phyloP scores from a whole-genome alignment of 2,888 invertebrate species.

The Philereme transversata region DNA sequence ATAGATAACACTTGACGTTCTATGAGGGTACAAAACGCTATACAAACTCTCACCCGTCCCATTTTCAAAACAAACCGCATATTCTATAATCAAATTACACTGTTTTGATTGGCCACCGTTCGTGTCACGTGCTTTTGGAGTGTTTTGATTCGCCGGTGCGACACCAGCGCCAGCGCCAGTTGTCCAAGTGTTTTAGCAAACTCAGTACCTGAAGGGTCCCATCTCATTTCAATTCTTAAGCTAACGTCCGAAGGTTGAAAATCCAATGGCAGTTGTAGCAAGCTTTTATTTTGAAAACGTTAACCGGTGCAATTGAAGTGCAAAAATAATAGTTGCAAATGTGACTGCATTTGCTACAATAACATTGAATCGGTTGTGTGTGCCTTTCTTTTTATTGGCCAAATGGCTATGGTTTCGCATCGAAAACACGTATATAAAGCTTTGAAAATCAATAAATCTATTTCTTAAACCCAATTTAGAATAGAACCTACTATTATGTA shows the following conservation, averaged over 20 bases:
- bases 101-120: slow-evolving; percentile 77
- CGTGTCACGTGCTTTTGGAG: slow-evolving; percentile 61
- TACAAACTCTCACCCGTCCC: slow-evolving; percentile 41
- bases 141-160: slow-evolving; percentile 73
- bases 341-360: slow-evolving; percentile 72
- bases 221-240: slow-evolving; percentile 36
- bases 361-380: slow-evolving; percentile 57
- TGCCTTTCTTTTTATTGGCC: slow-evolving; percentile 13
- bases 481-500: no score
- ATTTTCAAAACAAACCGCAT: slow-evolving; percentile 64
- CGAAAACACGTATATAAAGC: no score
- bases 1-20: neutral
- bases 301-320: slow-evolving; percentile 70
- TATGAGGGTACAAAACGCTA: slow-evolving; percentile 4
- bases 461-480: no score
- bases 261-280: slow-evolving; percentile 19
- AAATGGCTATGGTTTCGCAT: neutral
- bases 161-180: slow-evolving; percentile 71
- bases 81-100: slow-evolving; percentile 69
- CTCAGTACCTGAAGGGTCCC: slow-evolving; percentile 44
- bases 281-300: slow-evolving; percentile 45
- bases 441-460: no score
- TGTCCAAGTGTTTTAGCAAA: slow-evolving; percentile 76
- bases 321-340: slow-evolving; percentile 70
- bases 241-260: slow-evolving; percentile 19